phyloP scores from a whole-genome alignment of 1,140 invertebrate species.

The Goniozus legneri region DNA sequence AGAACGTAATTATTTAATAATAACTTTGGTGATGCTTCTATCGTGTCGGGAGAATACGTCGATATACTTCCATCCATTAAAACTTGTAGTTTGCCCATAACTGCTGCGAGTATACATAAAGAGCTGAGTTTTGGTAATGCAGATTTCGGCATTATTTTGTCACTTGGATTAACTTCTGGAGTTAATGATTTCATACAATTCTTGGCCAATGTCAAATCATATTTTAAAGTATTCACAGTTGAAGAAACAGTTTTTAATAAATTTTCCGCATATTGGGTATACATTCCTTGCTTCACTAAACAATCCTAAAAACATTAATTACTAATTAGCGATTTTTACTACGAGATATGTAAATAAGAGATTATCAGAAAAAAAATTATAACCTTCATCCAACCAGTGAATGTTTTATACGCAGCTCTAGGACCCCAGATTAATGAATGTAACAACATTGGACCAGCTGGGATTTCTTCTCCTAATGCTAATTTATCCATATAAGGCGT shows the following conservation, averaged over 20 bases:
- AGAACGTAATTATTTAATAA: not conserved
- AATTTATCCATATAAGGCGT: constrained; percentile 80
- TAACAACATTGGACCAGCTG: constrained; percentile 60
- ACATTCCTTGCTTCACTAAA: constrained; percentile 86
- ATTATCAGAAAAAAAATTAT: constrained; percentile 8
- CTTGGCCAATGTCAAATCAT: constrained; percentile 69
- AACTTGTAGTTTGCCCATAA: constrained; percentile 69
- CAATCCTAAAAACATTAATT: constrained; percentile 70
- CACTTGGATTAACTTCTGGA: constrained; percentile 48
- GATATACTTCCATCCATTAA: constrained; percentile 57
- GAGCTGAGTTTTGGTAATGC: constrained; percentile 65
- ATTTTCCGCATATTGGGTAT: constrained; percentile 76
- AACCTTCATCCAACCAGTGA: constrained; percentile 66
- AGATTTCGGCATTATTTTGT: constrained; percentile 52
- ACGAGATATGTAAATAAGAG: not conserved
- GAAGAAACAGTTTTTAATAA: constrained; percentile 69
- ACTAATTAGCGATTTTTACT: not conserved
- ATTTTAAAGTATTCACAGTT: constrained; percentile 63
- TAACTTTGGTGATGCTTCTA: constrained; percentile 27
- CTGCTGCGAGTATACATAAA: constrained; percentile 64
- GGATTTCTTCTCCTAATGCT: constrained; percentile 60
- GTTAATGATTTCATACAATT: constrained; percentile 65
- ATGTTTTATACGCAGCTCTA: constrained; percentile 63
- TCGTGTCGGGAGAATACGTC: constrained; percentile 36
- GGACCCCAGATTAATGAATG: constrained; percentile 74